phyloP scores from a whole-genome alignment of 2,888 invertebrate genomes.

The Bombylius discolor region DNA sequence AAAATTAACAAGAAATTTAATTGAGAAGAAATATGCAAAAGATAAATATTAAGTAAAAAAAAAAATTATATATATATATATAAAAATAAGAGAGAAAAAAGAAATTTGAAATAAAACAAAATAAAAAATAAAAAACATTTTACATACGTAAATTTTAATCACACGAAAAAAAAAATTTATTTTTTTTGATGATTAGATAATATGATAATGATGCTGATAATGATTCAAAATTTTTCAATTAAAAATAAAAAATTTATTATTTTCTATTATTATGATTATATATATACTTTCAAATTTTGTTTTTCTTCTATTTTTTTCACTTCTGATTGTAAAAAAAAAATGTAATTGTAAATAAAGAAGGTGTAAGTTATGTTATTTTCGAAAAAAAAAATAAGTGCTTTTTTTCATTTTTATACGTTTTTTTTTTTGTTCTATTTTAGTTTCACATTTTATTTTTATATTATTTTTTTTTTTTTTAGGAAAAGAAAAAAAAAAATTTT shows the following conservation, averaged over 20 bases:
- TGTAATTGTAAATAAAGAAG: neutral
- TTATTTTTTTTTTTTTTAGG: too few relatives aligned
- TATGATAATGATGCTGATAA: neutral
- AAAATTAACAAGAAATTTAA: neutral
- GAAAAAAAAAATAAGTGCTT: neutral
- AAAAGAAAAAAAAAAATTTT: too few relatives aligned
- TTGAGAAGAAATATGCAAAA: too few relatives aligned
- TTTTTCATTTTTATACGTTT: neutral
- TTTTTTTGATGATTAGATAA: too few relatives aligned
- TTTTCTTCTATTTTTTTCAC: neutral
- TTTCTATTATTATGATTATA: too few relatives aligned
- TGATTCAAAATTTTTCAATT: too few relatives aligned
- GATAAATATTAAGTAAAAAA: too few relatives aligned
- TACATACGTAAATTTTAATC: conserved; percentile 1
- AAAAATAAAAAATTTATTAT: too few relatives aligned
- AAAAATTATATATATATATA: too few relatives aligned
- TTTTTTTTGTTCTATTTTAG: too few relatives aligned
- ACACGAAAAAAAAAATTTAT: neutral
- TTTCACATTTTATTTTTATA: too few relatives aligned
- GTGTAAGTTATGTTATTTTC: conserved; percentile 2
- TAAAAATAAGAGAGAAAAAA: neutral
- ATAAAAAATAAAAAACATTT: neutral
- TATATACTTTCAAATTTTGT: too few relatives aligned
- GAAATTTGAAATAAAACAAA: neutral
- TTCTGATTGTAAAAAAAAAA: conserved; percentile 1